A percentile compares a stretch with the other conserved stretches of the same genome.
Conservation (phyloP, 2,797 vertebrate species). For the Tarsius wallacei region DNA sequence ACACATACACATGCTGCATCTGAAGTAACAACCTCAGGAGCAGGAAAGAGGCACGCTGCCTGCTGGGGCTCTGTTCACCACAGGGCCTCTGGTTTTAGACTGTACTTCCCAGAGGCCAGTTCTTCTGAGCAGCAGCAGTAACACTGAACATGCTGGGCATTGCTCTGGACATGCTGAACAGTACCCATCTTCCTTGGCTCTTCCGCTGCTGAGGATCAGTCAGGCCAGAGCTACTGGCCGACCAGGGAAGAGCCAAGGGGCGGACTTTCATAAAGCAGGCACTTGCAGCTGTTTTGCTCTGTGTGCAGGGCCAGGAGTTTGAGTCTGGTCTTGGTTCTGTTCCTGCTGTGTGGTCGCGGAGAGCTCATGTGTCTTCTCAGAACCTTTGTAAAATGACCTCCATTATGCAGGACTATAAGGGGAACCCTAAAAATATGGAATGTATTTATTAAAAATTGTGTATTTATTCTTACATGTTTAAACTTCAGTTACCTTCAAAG, state of each 20-base stretch:
- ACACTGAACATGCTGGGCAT: rapidly evolving
- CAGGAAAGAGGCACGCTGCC: background rate
- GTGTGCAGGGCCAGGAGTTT: background rate
- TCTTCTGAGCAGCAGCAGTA: background rate
- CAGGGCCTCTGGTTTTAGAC: background rate
- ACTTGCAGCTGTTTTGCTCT: rapidly evolving
- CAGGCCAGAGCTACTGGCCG: background rate
- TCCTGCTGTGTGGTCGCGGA: background rate
- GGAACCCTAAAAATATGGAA: too few relatives aligned
- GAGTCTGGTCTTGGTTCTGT: background rate
- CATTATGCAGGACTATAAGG: background rate
- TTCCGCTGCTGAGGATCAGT: background rate
- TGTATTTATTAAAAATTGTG: too few relatives aligned
- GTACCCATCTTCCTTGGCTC: background rate
- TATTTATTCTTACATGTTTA: too few relatives aligned
- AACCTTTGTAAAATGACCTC: background rate
- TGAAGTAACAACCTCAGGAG: background rate
- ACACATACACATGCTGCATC: rapidly evolving
- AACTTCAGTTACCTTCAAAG: too few relatives aligned
- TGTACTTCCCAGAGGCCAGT: background rate
- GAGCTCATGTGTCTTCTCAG: background rate
- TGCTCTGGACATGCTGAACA: background rate
- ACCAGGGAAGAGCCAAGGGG: background rate
- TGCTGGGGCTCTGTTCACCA: background rate
- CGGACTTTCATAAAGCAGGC: background rate